Evolutionary conservation across 2,113 vertebrate species (phyloP).

Genomic region (Anthoscopus minutus): DNA sequence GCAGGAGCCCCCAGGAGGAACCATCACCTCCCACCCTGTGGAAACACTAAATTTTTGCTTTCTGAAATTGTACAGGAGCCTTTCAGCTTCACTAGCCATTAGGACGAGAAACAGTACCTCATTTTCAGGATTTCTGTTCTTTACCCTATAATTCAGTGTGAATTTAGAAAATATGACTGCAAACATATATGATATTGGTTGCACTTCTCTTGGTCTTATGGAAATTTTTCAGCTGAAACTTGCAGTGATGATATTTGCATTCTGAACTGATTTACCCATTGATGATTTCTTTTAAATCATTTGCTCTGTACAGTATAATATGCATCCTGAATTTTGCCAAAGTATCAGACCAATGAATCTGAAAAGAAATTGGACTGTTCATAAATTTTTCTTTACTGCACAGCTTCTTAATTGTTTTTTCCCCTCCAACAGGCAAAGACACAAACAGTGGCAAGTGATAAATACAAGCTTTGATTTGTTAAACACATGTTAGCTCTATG

Average conservation of each 20-base stretch:
- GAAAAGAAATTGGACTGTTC: background rate
- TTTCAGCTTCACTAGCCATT: background rate
- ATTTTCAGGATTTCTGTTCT: background rate
- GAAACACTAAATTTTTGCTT: background rate
- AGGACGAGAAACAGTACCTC: background rate
- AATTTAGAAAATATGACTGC: background rate
- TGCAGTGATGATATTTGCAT: background rate
- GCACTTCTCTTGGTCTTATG: background rate
- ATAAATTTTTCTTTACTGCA: background rate
- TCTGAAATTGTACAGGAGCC: background rate
- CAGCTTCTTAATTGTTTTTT: constrained; percentile 28
- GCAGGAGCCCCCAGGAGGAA: background rate
- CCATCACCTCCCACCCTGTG: background rate
- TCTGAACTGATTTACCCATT: background rate
- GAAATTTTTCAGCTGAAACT: background rate
- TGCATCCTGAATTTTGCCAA: background rate
- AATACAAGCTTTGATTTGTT: constrained; percentile 77
- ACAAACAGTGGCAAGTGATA: constrained; percentile 70
- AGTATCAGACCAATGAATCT: background rate
- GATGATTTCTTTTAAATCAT: background rate
- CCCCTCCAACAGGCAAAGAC: constrained; percentile 14
- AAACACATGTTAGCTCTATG: constrained; percentile 80
- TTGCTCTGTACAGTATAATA: background rate
- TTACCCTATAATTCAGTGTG: background rate
- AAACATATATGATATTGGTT: background rate